Conservation (phyloP, 2,888 invertebrate species). For the Ligdia adustata region DNA sequence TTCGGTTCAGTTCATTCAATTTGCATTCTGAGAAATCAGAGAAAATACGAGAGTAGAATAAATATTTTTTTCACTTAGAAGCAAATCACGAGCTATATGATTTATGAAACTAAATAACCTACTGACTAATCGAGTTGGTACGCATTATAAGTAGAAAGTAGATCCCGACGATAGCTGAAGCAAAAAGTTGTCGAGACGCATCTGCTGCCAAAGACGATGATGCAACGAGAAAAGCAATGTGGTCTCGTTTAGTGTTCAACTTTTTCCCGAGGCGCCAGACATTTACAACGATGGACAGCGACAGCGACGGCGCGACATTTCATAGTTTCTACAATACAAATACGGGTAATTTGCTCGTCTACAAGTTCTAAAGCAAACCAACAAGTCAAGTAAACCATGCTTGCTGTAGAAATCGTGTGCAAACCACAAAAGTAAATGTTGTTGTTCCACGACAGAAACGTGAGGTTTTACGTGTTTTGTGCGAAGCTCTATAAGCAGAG, state of each 20-base stretch:
- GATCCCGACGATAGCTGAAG: conserved; percentile 50
- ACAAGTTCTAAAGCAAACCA: conserved; percentile 17
- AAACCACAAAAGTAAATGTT: conserved; percentile 40
- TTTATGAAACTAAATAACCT: conserved; percentile 27
- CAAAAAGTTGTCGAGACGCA: conserved; percentile 58
- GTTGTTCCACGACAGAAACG: conserved; percentile 41
- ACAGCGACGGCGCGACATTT: conserved; percentile 36
- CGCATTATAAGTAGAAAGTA: conserved; percentile 46
- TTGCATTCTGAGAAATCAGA: not conserved
- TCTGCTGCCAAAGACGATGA: conserved; percentile 49
- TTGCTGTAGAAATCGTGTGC: conserved; percentile 36
- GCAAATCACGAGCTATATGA: no score
- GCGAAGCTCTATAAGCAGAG: conserved; percentile 53
- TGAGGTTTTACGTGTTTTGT: conserved; percentile 56
- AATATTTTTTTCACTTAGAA: no score
- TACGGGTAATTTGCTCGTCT: conserved; percentile 38
- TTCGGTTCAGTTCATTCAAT: not conserved
- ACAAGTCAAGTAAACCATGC: conserved; percentile 33
- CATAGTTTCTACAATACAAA: conserved; percentile 70
- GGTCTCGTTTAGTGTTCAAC: conserved; percentile 56
- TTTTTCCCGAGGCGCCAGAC: conserved; percentile 70
- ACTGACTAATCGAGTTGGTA: conserved; percentile 33
- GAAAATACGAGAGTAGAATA: no score
- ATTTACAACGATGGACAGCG: conserved; percentile 29
- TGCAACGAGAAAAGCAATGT: conserved; percentile 72